Base-by-base conservation (phyloP, 2,888 invertebrate species). In the Lamellibrachia columna region DNA sequence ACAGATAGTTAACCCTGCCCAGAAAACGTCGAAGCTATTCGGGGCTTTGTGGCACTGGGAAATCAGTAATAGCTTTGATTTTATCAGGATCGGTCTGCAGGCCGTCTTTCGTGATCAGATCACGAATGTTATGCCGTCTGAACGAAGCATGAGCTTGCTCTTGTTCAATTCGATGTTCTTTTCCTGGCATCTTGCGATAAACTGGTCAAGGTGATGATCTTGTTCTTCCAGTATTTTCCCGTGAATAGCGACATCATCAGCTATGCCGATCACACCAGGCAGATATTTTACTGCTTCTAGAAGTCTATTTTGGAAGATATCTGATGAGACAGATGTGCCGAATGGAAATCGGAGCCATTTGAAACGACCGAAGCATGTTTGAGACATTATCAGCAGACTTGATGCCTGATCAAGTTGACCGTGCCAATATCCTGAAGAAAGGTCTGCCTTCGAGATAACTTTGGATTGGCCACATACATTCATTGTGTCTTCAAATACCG, bases 231-330 rank as follows among this genome's bases (percentile, higher is more conserved):
- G 52, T 55, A 40, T 90, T 52, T 91, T 58, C 4, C 94, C 94
- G 92, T 94, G 92, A 1, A 94, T 92, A 15, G 94, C 90, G 52
- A 94, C 91, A 90, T 94, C 94, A 92, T 94, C 94, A 22, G 93
- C 93, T 22, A 94, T 92, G 90, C 93, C 93, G 11, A 93, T 92
- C n/a, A 94, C 93, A 11, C 94, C 94, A 53, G 92, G 92, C 9
- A 94, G 93, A 28, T 93, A 94, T 7, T 92, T 91, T 52, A 94
- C 53, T 9, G 93, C 93, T 58, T 93, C 93, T 6, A 93, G 60
- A 11, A 94, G 92, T 52, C 93, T 93, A 90, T 40, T 91, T 93
- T 94, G 94, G 92, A 94, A 94, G 40, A 93, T 94, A 91, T 94
- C 93, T 40, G 94, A 90, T 4, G 93, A 94, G 11, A 93, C 94